Percentiles rank a stretch among this genome's conserved stretches.
These are phyloP conservation scores for Drosophila paranaensis DNA, from an alignment of 2,888 invertebrate genomes.

Conservation along the genomic window DNA sequence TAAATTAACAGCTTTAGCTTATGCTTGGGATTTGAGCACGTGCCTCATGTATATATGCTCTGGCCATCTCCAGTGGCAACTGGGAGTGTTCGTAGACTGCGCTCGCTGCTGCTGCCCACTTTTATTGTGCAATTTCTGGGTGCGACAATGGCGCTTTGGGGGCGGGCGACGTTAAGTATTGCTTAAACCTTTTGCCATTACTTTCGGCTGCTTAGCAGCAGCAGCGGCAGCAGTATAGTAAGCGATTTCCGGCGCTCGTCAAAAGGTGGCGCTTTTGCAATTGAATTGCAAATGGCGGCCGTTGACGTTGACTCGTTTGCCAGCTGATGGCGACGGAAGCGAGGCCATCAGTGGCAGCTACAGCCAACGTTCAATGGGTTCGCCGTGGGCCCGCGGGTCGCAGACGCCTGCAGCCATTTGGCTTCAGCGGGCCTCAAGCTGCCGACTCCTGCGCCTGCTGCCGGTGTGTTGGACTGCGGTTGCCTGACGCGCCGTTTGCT, in stretches of 20 bases:
- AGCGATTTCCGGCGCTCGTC: constrained; percentile 80
- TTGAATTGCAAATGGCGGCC: constrained; percentile 81
- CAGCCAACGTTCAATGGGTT: constrained; percentile 61
- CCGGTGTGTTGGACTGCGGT: constrained; percentile 59
- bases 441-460: not conserved
- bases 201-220: constrained; percentile 59
- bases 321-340: constrained; percentile 69
- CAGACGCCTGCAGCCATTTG: constrained; percentile 22
- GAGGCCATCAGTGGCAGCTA: constrained; percentile 73
- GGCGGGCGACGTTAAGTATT: constrained; percentile 40
- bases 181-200: constrained; percentile 52
- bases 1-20: constrained; percentile 3
- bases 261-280: constrained; percentile 77
- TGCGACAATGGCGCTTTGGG: constrained; percentile 22
- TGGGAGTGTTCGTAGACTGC: not conserved
- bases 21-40: not conserved
- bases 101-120: constrained; percentile 50
- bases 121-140: constrained; percentile 68
- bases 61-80: constrained; percentile 17
- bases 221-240: constrained; percentile 55
- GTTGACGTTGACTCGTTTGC: constrained; percentile 52
- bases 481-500: constrained; percentile 71
- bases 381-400: constrained; percentile 2
- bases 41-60: not conserved
- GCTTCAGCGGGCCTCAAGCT: constrained; percentile 30